Evolutionary conservation across 64 coral and sea anemone species (phyloP).

Genomic region (Catalaphyllia jardinei): DNA sequence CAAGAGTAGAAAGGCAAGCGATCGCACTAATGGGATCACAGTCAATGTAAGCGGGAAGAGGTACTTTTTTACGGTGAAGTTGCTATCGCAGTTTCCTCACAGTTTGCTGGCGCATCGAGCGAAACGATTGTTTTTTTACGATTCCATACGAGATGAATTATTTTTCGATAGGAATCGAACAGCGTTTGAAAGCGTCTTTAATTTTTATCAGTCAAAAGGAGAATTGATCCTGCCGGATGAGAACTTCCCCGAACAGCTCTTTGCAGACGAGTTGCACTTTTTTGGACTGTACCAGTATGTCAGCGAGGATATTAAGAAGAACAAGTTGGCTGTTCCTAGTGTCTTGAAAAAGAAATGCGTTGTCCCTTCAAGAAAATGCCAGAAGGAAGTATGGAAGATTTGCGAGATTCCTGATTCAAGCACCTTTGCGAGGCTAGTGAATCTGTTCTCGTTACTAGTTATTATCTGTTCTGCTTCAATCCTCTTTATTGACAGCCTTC

Average conservation of each 20-base stretch:
- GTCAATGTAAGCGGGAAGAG: slow-evolving; percentile 57
- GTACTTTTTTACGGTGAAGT: slow-evolving; percentile 9
- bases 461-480: slow-evolving; percentile 42
- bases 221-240: slow-evolving; percentile 10
- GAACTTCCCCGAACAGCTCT: slow-evolving; percentile 54
- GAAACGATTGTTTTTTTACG: slow-evolving; percentile 38
- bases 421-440: neutral
- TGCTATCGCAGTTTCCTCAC: slow-evolving; percentile 29
- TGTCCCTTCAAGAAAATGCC: slow-evolving; percentile 10
- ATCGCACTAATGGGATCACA: slow-evolving; percentile 22
- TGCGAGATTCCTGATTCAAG: slow-evolving; percentile 37
- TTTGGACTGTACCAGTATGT: slow-evolving; percentile 55
- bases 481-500: slow-evolving; percentile 44
- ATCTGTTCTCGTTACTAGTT: slow-evolving; percentile 31
- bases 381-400: slow-evolving; percentile 44
- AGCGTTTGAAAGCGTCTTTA: slow-evolving; percentile 54
- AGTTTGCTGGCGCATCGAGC: slow-evolving; percentile 33
- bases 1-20: neutral
- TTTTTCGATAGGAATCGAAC: slow-evolving; percentile 60
- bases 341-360: slow-evolving; percentile 2
- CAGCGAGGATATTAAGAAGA: slow-evolving; percentile 1
- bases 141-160: slow-evolving; percentile 35
- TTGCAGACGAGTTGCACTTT: slow-evolving; percentile 57
- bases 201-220: slow-evolving; percentile 51
- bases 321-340: slow-evolving; percentile 33